Evolutionary conservation across 2,113 vertebrate genomes (phyloP).

Genomic region (Ailurus styani): DNA sequence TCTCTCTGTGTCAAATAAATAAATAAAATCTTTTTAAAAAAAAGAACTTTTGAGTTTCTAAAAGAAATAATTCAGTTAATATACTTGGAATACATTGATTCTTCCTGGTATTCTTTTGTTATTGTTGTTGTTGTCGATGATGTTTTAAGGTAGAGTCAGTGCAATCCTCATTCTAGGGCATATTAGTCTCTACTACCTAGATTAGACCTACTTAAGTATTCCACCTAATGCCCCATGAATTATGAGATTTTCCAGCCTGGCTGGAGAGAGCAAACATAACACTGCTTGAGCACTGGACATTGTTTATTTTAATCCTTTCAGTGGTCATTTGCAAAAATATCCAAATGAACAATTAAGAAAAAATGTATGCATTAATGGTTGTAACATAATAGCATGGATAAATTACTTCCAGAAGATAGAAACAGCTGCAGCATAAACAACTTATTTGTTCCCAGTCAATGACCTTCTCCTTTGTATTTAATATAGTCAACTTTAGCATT

Average conservation of each 20-base stretch:
- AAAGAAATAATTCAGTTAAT: background rate
- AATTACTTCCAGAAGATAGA: background rate
- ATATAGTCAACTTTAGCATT: slow-evolving; percentile 6
- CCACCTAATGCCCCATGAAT: background rate
- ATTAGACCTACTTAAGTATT: background rate
- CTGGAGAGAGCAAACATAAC: background rate
- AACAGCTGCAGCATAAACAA: background rate
- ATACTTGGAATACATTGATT: background rate
- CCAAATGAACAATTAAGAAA: background rate
- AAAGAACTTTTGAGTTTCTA: background rate
- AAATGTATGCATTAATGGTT: background rate
- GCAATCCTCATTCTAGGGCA: background rate
- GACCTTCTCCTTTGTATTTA: slow-evolving; percentile 34
- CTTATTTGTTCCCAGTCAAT: background rate
- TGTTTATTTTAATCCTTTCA: background rate
- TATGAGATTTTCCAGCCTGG: background rate
- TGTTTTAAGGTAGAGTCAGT: background rate
- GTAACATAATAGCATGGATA: background rate
- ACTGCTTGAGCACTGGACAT: background rate
- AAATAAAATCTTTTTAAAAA: too few relatives aligned
- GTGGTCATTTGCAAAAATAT: background rate
- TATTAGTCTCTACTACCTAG: background rate
- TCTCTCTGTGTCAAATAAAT: too few relatives aligned
- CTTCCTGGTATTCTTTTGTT: background rate
- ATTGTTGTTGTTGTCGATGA: background rate